A percentile compares a stretch with the other conserved stretches of the same genome.
These are phyloP conservation scores for Meriones unguiculatus DNA, from an alignment of 2,113 vertebrate genomes.

Conservation along the genomic window DNA sequence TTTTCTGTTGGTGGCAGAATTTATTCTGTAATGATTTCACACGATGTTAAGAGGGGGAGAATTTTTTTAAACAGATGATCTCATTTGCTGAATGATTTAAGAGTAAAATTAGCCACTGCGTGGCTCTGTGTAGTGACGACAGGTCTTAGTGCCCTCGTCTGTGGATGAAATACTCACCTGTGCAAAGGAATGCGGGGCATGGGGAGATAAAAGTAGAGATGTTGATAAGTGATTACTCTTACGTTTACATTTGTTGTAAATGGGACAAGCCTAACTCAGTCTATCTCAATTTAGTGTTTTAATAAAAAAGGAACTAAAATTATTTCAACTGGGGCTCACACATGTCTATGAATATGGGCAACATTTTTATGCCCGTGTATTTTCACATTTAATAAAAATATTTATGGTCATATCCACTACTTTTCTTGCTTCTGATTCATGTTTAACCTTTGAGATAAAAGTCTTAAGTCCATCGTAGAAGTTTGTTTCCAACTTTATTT, in stretches of 20 bases:
- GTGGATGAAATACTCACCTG: constrained; percentile 27
- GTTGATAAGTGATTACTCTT: neutral
- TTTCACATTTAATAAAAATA: constrained; percentile 90
- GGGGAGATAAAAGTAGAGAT: neutral
- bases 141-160: neutral
- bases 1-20: constrained; percentile 56
- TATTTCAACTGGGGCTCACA: constrained; percentile 79
- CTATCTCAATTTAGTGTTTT: constrained; percentile 83
- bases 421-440: constrained; percentile 26
- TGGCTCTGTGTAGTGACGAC: constrained; percentile 69
- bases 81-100: constrained; percentile 77
- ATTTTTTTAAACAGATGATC: constrained; percentile 55
- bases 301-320: constrained; percentile 79
- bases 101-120: constrained; percentile 77
- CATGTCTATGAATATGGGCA: constrained; percentile 85
- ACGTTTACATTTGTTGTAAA: constrained; percentile 67
- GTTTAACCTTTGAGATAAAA: constrained; percentile 25
- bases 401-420: constrained; percentile 85
- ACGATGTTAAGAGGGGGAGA: constrained; percentile 36
- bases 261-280: constrained; percentile 74
- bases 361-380: constrained; percentile 88
- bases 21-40: constrained; percentile 60
- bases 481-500: neutral
- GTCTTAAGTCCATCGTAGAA: neutral
- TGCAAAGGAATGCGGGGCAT: neutral